Conservation (phyloP, 2,113 vertebrate genomes). For the Pseudonaja textilis region DNA sequence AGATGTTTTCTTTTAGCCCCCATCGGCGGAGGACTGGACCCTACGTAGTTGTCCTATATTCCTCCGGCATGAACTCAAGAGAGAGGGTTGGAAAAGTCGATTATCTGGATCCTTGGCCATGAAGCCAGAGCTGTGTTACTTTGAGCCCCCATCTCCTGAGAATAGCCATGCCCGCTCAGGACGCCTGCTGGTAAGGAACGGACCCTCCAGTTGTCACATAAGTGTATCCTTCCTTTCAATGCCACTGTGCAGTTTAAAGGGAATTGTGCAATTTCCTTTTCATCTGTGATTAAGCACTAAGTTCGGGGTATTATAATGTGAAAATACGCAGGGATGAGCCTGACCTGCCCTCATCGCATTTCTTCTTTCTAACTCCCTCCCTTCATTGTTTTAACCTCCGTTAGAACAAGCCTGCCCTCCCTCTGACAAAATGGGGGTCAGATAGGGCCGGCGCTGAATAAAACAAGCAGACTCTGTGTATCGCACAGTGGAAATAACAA, state of each 20-base stretch:
- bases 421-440: not conserved
- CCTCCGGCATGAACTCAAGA: not conserved
- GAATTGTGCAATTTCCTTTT: too few relatives aligned
- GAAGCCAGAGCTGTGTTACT: not conserved
- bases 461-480: not conserved
- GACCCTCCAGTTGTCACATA: not conserved
- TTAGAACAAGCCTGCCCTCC: not conserved
- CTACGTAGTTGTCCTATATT: not conserved
- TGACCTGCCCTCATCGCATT: not conserved
- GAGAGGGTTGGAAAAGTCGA: not conserved
- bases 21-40: not conserved
- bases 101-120: too few relatives aligned
- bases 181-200: not conserved
- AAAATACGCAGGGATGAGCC: not conserved
- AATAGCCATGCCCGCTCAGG: not conserved
- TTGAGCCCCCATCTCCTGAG: not conserved
- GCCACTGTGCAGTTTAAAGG: not conserved
- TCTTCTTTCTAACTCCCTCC: not conserved
- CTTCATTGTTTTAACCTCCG: not conserved
- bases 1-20: not conserved
- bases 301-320: not conserved
- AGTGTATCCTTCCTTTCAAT: not conserved
- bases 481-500: not conserved
- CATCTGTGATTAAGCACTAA: not conserved
- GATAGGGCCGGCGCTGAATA: not conserved